Conservation (phyloP, 2,113 vertebrate genomes). For the Platysternon megacephalum region DNA sequence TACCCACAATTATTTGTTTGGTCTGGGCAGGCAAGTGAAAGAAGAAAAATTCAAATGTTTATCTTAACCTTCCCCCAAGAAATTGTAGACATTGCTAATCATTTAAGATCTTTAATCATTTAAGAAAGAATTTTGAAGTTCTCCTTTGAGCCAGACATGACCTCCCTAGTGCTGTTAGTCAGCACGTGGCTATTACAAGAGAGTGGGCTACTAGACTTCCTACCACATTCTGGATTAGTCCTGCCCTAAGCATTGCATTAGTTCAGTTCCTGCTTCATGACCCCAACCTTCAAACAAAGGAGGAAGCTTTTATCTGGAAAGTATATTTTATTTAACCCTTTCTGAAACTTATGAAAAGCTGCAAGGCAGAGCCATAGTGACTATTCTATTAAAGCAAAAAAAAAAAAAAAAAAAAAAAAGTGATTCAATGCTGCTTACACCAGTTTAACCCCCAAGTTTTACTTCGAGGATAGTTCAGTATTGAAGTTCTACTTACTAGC, state of each 20-base stretch:
- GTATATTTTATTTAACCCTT: not conserved
- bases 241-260: not conserved
- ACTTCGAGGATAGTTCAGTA: too few species aligned
- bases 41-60: not conserved
- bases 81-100: not conserved
- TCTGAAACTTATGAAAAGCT: not conserved
- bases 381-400: not conserved
- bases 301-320: not conserved
- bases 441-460: not conserved
- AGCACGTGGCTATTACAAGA: not conserved
- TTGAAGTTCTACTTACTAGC: not conserved
- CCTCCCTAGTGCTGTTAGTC: not conserved
- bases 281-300: not conserved
- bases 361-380: not conserved
- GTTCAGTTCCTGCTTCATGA: not conserved
- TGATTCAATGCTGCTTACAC: not conserved
- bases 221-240: not conserved
- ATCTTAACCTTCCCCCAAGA: not conserved
- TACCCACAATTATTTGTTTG: not conserved
- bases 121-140: not conserved
- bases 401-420: too few species aligned
- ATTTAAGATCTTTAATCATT: not conserved
- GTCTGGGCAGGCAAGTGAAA: not conserved
- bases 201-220: not conserved
- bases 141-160: not conserved